Conservation (phyloP, 2,113 vertebrate species). For the Forbesichthys agassizii region DNA sequence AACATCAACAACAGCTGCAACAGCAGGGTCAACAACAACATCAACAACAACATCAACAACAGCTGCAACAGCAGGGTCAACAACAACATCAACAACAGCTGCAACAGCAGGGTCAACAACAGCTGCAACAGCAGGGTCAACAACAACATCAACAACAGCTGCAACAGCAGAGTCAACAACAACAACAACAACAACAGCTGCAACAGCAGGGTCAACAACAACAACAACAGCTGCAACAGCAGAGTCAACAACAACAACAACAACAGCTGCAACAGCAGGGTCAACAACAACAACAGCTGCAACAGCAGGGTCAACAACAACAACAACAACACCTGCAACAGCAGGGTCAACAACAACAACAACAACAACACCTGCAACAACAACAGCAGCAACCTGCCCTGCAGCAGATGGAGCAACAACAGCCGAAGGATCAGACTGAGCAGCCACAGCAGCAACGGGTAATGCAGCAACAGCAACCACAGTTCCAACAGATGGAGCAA, state of each 20-base stretch:
- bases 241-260: constrained; percentile 12
- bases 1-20: constrained; percentile 44
- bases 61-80: constrained; percentile 3
- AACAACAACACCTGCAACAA: constrained; percentile 55
- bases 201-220: constrained; percentile 25
- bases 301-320: constrained; percentile 18
- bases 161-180: constrained; percentile 23
- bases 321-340: constrained; percentile 57
- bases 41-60: constrained; percentile 10
- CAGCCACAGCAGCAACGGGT: not conserved
- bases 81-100: not conserved
- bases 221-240: constrained; percentile 53
- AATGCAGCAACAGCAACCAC: constrained; percentile 10
- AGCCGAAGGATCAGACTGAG: constrained; percentile 52
- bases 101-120: not conserved
- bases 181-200: constrained; percentile 56
- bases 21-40: constrained; percentile 51
- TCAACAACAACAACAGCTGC: constrained; percentile 49
- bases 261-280: constrained; percentile 36
- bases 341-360: constrained; percentile 36
- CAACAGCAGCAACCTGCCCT: constrained; percentile 40
- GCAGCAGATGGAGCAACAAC: constrained; percentile 55
- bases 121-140: too few species aligned
- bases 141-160: too few species aligned
- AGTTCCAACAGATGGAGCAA: constrained; percentile 61